Base-by-base conservation (phyloP, 2,888 invertebrate genomes). In the Eristalis tenax region DNA sequence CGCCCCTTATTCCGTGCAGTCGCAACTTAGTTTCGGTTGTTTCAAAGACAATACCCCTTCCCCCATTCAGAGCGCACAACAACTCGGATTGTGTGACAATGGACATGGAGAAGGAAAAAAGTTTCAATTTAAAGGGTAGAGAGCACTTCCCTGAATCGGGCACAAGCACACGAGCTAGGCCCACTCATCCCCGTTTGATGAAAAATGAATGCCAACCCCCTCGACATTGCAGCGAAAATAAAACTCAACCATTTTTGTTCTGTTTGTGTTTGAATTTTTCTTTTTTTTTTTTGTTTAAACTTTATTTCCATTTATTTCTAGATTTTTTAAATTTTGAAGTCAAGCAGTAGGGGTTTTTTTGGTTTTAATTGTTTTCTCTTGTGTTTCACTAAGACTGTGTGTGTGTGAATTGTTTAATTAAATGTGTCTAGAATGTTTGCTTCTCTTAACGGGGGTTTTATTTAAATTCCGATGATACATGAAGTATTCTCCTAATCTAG, bases 241-340 rank as follows among this genome's bases (percentile, higher is more conserved):
- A 32, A 28, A 18, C 11, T 26, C 13, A 50, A n/a, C n/a, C 56
- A 32, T 56, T 18, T 69, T 50, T 50, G 43, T 50, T 50, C 18
- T 50, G 50, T 50, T 50, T 50, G 50, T 50, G 50, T 50, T 50
- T 50, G 0, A 38, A 11, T 28, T 28, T 50, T 6, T 6, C 5
- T 6, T 56, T 3, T 32, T 32, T 32, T 32, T 32, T 66, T 11
- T 68, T 68, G n/a, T 68, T 68, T 28, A 68, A 68, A 68, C 69
- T 69, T 69, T 69, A 69, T 69, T 69, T 69, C 35, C 18, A 57
- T 57, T 69, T 69, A 57, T 56, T 69, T 59, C 13, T 59, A 23
- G 22, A 13, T 26, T 59, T 59, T 59, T 10, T n/a, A 32, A 28
- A 22, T 69, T 69, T 69, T 22, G n/a, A 69, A 56, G 69, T 32